These are phyloP conservation scores for Arvicanthis niloticus DNA, from an alignment of 2,113 vertebrate species.

Conservation along the genomic window DNA sequence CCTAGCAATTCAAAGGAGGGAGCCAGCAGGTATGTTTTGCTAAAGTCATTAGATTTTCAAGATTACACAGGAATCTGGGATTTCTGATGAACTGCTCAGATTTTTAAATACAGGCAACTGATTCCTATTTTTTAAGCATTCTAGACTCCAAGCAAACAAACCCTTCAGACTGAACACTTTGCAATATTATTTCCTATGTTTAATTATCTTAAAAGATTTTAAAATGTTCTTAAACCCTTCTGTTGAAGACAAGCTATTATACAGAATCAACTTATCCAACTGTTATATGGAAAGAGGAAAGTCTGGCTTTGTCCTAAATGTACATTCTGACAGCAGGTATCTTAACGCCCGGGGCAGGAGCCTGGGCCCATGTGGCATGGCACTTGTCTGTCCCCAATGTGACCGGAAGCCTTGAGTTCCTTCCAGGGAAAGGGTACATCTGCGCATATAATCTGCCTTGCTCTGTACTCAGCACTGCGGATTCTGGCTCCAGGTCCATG, in stretches of 20 bases:
- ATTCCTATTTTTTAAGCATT: background rate
- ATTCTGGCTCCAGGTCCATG: background rate
- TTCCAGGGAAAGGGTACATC: too few species aligned
- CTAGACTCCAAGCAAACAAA: background rate
- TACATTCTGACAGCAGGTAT: background rate
- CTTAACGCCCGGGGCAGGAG: too few species aligned
- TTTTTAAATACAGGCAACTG: background rate
- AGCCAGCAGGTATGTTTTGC: background rate
- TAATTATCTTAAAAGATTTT: background rate
- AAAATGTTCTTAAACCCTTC: background rate
- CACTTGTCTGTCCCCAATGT: too few species aligned
- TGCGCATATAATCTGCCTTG: too few species aligned
- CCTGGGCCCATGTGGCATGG: too few species aligned
- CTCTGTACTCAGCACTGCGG: background rate
- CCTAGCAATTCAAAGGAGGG: background rate
- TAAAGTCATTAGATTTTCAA: slow-evolving; percentile 9
- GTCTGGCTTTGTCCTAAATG: background rate
- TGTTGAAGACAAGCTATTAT: background rate
- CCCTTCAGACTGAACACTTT: background rate
- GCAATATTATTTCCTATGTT: background rate
- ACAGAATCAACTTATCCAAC: slow-evolving; percentile 17
- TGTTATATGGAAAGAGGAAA: background rate
- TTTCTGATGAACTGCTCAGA: background rate
- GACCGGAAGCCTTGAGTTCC: background rate
- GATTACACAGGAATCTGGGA: background rate